Base-by-base conservation (phyloP, 2,797 vertebrate genomes). In the Oreochromis mossambicus region DNA sequence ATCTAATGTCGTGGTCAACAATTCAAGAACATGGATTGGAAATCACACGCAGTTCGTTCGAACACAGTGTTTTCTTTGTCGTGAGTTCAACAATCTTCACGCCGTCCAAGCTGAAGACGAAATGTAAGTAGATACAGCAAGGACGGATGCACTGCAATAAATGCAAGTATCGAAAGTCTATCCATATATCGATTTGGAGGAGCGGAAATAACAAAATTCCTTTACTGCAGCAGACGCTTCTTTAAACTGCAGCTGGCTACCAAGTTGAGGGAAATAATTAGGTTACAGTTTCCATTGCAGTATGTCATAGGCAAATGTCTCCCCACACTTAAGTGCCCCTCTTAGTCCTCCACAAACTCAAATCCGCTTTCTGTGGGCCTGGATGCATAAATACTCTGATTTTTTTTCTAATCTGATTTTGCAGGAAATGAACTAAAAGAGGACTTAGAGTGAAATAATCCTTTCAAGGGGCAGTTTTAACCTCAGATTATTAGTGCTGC, bases 111-210 rank as follows among this genome's bases (percentile, higher is more conserved):
- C 90, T 86, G 90, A 88, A 84, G 91, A 90, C 50, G 85, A 58
- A 87, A 91, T 92, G 88, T 90, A 90, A 94, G 92, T 87, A 83
- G 92, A 78, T 88, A 24, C 87, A 79, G 83, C 86, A 85, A 86
- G 82, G 78, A 87, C 87, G 81, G 84, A 90, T 89, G 88, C 83
- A 89, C 86, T 86, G 70, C 79, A 79, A 88, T n/a, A 8, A 78
- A 81, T 73, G 36, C 55, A 83, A 91, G 86, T 90, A 85, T 82
- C 48, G 3, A 63, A 87, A 85, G 77, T 83, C 76, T 46, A 50
- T 80, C 78, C 34, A 79, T 84, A 12, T 17, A 78, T 79, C 26
- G 13, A 91, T 80, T 19, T 2, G 36, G 21, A 89, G 66, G 43
- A 10, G 48, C 81, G 75, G 78, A 43, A 79, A 82, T 79, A 38